A percentile compares a stretch with the other conserved stretches of the same genome.
Evolutionary conservation across 2,113 vertebrate genomes (phyloP).

Genomic region (Ictidomys tridecemlineatus): DNA sequence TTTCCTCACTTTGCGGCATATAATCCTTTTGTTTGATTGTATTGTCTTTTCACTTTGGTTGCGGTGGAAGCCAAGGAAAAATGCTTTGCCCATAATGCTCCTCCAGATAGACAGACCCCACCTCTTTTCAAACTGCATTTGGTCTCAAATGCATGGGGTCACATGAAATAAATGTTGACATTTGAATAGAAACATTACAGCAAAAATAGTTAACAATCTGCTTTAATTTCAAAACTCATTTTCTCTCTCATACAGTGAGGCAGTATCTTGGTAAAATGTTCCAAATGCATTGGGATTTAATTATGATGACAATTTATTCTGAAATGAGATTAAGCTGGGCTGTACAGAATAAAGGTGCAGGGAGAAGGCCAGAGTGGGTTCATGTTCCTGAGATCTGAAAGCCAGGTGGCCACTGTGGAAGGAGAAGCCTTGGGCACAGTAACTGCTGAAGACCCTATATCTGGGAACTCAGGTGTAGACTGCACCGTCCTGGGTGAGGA

Average conservation of each 20-base stretch:
- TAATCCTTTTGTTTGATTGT: slow-evolving; percentile 59
- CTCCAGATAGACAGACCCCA: slow-evolving; percentile 40
- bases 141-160: slow-evolving; percentile 60
- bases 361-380: background rate
- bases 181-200: slow-evolving; percentile 78
- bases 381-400: background rate
- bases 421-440: background rate
- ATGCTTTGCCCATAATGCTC: slow-evolving; percentile 20
- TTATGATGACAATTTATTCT: slow-evolving; percentile 71
- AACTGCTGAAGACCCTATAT: background rate
- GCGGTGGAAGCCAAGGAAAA: slow-evolving; percentile 57
- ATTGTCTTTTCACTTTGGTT: slow-evolving; percentile 69
- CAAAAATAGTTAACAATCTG: slow-evolving; percentile 79
- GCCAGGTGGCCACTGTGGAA: background rate
- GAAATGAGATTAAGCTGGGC: slow-evolving; percentile 59
- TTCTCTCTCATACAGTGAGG: slow-evolving; percentile 54
- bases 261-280: slow-evolving; percentile 73
- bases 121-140: slow-evolving; percentile 73
- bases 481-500: background rate
- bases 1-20: slow-evolving; percentile 70
- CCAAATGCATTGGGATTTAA: slow-evolving; percentile 71
- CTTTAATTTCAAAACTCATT: slow-evolving; percentile 82
- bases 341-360: background rate
- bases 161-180: slow-evolving; percentile 71
- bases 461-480: background rate